Evolutionary conservation across 2,113 vertebrate genomes (phyloP), one percentile per base, ranked within the genome.

Genomic region (Sminthopsis crassicaudata): DNA sequence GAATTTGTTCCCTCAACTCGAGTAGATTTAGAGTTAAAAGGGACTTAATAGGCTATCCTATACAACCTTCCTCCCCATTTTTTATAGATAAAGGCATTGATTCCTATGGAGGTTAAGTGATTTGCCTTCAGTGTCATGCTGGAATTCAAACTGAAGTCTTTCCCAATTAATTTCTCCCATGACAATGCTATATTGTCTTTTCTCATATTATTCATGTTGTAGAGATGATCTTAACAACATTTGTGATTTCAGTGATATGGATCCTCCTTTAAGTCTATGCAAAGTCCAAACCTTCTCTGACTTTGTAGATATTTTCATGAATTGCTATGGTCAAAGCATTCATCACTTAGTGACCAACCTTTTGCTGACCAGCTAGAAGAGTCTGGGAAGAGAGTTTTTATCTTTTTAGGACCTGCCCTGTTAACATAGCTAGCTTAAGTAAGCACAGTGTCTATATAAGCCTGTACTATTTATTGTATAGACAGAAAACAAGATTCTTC

Each of bases 371-470:
- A 76, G 12, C 4, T 76, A 8, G 67, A 16, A 42, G n/a, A 76
- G 0, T 76, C 67, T 76, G n/a, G 67, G 67, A 76, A 76, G 36
- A 76, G 67, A 76, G 14, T 76, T 76, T 36, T 67, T 76, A 42
- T 76, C 60, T 76, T 76, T 16, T 5, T 76, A 76, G 36, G 16
- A 42, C 5, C 36, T 42, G 19, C 36, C 42, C 67, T 76, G 36
- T 42, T 76, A 42, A 76, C 67, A 22, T 42, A 76, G 67, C 36
- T 42, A 16, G 36, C 67, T 76, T 16, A 92, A 60, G 46, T 57
- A 57, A 54, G 25, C 26, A 48, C 46, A 90, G 93, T 10, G 57
- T 76, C 55, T 95, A 92, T 42, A 95, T 93, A 94, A 90, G 53
- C 94, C 53, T n/a, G 22, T 0, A 42, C 67, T 8, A 11, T 57